Evolutionary conservation across 53 echinoderm and acorn worm species (phyloP), one percentile per base, ranked within the genome.

Genomic region (Paracentrotus lividus): DNA sequence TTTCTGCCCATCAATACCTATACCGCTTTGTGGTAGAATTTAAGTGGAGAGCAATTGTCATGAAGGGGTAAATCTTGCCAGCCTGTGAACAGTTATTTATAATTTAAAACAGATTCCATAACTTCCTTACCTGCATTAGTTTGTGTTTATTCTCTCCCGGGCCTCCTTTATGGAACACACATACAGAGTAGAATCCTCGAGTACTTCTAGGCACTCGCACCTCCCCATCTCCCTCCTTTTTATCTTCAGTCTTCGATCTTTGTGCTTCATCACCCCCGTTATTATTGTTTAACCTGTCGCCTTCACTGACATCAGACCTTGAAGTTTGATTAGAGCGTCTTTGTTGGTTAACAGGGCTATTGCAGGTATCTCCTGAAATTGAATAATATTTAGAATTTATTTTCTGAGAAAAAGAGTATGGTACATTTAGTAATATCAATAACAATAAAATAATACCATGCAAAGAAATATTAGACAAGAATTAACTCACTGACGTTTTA

Each of bases 121-220:
- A 20, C 57, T 57, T 57, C 24, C 81, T 81, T 1, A 81, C 81
- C 81, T 81, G 81, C 45, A 81, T 81, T 18, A 81, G 7, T 47
- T 10, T 24, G 81, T 45, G 4, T 81, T 2, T 81, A 13, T 4
- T 40, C 2, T 87, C 87, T 38, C 40, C 51, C 49, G 53, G n/a
- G 2, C 5, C 36, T 8, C 44, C 66, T 2, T 27, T 64, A 38
- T 64, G 65, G 26, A 27, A 20, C 0, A 89, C 89, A 89, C 89
- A 89, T 20, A 89, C 89, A 23, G 89, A 55, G 66, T 65, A 65
- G 42, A 89, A 59, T 26, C 89, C 89, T 26, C 45, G 38, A 8
- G 26, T 7, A 44, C 64, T 89, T 27, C 18, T 65, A 7, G 66
- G 43, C 8, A 89, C 27, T 42, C 64, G 23, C 8, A 89, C 24